phyloP scores from a whole-genome alignment of 1,140 invertebrate species.

The Lethocerus indicus region DNA sequence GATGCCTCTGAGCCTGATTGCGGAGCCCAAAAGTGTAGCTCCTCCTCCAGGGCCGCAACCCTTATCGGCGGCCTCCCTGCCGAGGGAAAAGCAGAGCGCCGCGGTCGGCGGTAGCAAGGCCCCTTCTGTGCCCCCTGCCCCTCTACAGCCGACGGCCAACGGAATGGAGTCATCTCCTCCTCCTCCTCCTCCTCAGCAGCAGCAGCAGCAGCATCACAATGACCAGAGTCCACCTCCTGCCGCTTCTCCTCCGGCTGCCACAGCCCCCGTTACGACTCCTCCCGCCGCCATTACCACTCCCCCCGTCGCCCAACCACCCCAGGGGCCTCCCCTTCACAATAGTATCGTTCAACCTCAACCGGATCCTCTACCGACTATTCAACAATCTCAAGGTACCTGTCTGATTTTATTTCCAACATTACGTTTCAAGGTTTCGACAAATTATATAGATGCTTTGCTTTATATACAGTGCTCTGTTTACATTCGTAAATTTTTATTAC shows the following conservation, averaged over 20 bases:
- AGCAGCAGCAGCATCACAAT: background rate
- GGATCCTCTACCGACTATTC: background rate
- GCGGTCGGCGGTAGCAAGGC: background rate
- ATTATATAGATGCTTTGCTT: background rate
- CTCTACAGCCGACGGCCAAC: slow-evolving; percentile 4
- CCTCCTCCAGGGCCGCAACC: slow-evolving; percentile 3
- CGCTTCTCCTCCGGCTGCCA: slow-evolving; percentile 1
- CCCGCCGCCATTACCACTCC: background rate
- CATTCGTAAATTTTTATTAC: background rate
- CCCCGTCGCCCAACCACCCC: slow-evolving; percentile 1
- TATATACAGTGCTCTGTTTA: no score
- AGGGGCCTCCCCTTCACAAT: background rate
- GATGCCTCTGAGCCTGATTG: slow-evolving; percentile 16
- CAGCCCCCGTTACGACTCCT: background rate
- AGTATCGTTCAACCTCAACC: slow-evolving; percentile 15
- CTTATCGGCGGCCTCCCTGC: slow-evolving; percentile 10
- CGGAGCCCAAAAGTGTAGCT: slow-evolving; percentile 15
- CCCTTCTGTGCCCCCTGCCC: background rate
- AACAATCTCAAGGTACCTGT: background rate
- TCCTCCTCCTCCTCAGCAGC: slow-evolving; percentile 5
- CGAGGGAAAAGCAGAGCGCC: slow-evolving; percentile 16
- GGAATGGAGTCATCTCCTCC: slow-evolving; percentile 7
- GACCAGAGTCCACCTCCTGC: background rate
- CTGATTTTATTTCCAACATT: background rate
- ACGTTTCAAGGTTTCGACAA: background rate